phyloP scores from a whole-genome alignment of 2,888 invertebrate genomes.

The Molorchus minor region DNA sequence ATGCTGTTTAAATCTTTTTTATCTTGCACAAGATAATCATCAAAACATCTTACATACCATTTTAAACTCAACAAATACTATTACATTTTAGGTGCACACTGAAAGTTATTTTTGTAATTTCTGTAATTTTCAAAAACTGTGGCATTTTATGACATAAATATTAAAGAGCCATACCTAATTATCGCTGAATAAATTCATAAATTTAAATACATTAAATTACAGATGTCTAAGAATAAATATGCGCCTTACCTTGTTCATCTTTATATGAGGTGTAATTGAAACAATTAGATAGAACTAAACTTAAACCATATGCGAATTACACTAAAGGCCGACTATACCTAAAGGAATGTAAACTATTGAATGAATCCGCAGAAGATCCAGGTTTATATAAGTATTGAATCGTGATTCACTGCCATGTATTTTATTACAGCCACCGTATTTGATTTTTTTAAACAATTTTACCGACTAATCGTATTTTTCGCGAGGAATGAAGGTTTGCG shows the following conservation, averaged over 20 bases:
- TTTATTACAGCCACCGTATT: constrained; percentile 57
- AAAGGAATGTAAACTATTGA: constrained; percentile 50
- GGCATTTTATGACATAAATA: neutral
- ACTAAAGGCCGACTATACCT: constrained; percentile 24
- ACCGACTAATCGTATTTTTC: constrained; percentile 53
- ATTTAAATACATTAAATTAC: neutral
- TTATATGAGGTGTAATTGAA: constrained; percentile 15
- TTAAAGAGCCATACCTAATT: neutral
- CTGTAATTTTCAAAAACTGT: neutral
- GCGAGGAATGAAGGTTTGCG: constrained; percentile 47
- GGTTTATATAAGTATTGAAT: constrained; percentile 59
- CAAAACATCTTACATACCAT: no score
- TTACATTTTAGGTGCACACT: no score
- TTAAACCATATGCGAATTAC: constrained; percentile 26
- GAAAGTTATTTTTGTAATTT: neutral
- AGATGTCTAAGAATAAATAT: neutral
- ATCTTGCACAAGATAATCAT: no score
- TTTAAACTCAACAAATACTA: no score
- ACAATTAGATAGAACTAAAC: constrained; percentile 18
- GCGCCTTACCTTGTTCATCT: constrained; percentile 44
- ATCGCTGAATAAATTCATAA: neutral
- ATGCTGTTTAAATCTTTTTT: no score
- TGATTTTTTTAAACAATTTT: constrained; percentile 53
- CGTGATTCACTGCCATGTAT: constrained; percentile 62
- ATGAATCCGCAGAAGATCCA: constrained; percentile 52